Evolutionary conservation across 2,113 vertebrate genomes (phyloP), one percentile per base, ranked within the genome.

Genomic region (Oenanthe oenanthe): DNA sequence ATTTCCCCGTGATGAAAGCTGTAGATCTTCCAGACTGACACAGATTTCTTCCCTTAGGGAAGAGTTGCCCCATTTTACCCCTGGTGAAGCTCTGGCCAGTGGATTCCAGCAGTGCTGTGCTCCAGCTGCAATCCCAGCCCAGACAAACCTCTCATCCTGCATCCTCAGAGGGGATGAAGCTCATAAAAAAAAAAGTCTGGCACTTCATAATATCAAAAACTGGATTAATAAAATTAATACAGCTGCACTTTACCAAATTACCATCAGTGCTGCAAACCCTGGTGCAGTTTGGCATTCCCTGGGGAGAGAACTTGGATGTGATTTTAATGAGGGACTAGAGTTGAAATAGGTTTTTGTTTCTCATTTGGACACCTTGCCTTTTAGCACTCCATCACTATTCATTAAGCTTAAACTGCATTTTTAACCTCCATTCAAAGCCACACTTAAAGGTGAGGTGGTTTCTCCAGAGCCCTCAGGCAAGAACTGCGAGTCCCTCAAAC

Each of bases 371-470:
- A 63, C 24, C 29, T 83, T 40, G 34, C 36, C 68, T 92, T 71
- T 85, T 78, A 95, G 56, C 73, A 56, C 24, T 31, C 78, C 85
- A 85, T 71, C 86, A 51, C 48, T 74, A 63, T 68, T 91, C 85
- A 94, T 88, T 88, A 92, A n/a, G 36, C 16, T 90, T 61, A 90
- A 93, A 82, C 43, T 21, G 88, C 79, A 17, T 89, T 76, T 96
- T 94, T 84, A 81, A 84, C 94, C 88, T 94, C 68, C 17, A 18
- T 25, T 84, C 43, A 72, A 91, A 60, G 17, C 47, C 2, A 8
- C 1, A 9, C 4, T 77, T 82, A n/a, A 34, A 89, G 81, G 54
- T 57, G 54, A 95, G 57, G 42, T 25, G 62, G 66, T 45, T 89
- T 79, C 81, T 53, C 13, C 15, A 79, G 83, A 85, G 62, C 71